Evolutionary conservation across 2,113 vertebrate species (phyloP).

Genomic region (Empidonax traillii): DNA sequence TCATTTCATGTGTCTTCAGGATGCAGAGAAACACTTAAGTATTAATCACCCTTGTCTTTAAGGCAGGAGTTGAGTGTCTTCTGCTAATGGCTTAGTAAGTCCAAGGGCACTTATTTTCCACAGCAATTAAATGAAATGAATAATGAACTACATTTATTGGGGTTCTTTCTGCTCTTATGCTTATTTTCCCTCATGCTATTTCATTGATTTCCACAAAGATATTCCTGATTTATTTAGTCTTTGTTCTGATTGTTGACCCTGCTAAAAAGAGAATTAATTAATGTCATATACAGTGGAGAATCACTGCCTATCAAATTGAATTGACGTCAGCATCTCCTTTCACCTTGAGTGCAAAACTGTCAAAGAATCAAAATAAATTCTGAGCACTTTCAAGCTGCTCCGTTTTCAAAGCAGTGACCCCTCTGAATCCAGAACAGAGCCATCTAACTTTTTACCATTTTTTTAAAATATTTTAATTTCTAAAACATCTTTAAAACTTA

Average conservation of each 20-base stretch:
- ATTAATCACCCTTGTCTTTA: conserved; percentile 45
- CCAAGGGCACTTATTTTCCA: conserved; percentile 44
- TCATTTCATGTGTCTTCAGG: not conserved
- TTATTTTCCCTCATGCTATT: not conserved
- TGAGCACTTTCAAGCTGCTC: not conserved
- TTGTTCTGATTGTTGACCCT: conserved; percentile 24
- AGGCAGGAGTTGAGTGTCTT: not conserved
- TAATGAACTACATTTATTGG: conserved; percentile 24
- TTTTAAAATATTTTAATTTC: not conserved
- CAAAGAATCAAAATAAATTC: conserved; percentile 26
- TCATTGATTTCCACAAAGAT: conserved; percentile 22
- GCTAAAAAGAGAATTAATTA: conserved; percentile 36
- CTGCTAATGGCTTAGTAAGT: conserved; percentile 49
- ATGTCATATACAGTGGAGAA: not conserved
- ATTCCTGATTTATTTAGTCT: conserved; percentile 25
- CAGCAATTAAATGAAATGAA: conserved; percentile 49
- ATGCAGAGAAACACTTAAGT: conserved; percentile 41
- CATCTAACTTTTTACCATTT: not conserved
- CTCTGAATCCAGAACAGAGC: not conserved
- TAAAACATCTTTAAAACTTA: not conserved
- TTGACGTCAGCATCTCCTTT: conserved; percentile 10
- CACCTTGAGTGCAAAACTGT: not conserved
- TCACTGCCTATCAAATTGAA: not conserved
- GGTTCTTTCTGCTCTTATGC: conserved; percentile 1
- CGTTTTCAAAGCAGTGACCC: not conserved